These are phyloP conservation scores for Lycaon pictus DNA, from an alignment of 2,113 vertebrate species.

Conservation along the genomic window DNA sequence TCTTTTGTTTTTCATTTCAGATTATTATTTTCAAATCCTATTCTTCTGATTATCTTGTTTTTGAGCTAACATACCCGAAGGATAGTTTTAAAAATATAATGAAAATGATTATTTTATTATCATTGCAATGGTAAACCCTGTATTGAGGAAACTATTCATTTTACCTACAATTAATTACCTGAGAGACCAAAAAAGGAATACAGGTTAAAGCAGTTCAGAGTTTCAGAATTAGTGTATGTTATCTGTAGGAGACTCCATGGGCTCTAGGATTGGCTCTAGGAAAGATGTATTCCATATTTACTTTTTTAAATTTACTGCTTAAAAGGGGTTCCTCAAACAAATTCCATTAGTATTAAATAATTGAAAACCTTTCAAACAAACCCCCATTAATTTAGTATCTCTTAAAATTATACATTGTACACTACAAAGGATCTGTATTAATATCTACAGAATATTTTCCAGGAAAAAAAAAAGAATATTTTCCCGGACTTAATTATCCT, in stretches of 20 bases:
- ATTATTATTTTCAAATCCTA: not conserved
- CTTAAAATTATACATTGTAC: not conserved
- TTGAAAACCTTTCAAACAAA: not conserved
- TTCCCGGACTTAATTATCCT: not conserved
- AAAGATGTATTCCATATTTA: not conserved
- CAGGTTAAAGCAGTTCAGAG: not conserved
- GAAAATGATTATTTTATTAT: not conserved
- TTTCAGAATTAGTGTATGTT: not conserved
- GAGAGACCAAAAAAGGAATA: not conserved
- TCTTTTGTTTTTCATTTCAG: not conserved
- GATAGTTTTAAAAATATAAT: not conserved
- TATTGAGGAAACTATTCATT: conserved; percentile 21
- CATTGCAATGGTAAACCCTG: not conserved
- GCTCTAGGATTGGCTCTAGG: not conserved
- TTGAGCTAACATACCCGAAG: not conserved
- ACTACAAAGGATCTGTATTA: not conserved
- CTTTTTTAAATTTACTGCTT: not conserved
- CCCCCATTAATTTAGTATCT: not conserved
- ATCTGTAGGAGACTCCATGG: not conserved
- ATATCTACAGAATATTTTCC: not conserved
- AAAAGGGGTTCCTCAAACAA: not conserved
- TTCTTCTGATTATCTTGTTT: not conserved
- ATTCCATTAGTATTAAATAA: not conserved
- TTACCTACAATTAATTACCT: conserved; percentile 20
- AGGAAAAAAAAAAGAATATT: not conserved